Evolutionary conservation across 2,797 vertebrate genomes (phyloP), one percentile per base, ranked within the genome.

Genomic region (Cuniculus paca): DNA sequence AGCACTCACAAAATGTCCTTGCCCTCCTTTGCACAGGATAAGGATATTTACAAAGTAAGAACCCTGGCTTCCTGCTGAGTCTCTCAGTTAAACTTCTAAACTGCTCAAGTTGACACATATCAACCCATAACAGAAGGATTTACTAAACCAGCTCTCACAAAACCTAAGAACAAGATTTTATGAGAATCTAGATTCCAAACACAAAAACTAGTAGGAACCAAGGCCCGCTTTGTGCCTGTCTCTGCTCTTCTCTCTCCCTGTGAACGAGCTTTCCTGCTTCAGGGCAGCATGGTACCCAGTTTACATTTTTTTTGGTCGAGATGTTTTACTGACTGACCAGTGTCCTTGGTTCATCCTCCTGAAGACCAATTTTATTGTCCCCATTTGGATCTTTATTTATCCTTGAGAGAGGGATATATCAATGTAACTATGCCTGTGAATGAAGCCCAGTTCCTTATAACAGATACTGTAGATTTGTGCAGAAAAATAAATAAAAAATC

Each of bases 341-440:
- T 42, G 31, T 68, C 52, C 42, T 92, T 54, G 52, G 34, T 58
- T 90, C 63, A 80, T 85, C 85, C 42, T 91, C 68, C 88, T 80
- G 80, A 74, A 90, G 39, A 56, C 48, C 31, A 36, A 2, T 85
- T 91, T 87, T 82, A 48, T 77, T 61, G 50, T 60, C 70, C 45
- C 26, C 14, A 5, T 28, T n/a, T 72, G 19, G 61, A 52, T 60
- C 19, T 19, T n/a, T n/a, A 50, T 94, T 85, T 87, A 81, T 42
- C 31, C 2, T 36, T 28, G 24, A 10, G 8, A 36, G 6, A 28
- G 7, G 1, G 6, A 13, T 48, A 81, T 36, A 54, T 13, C 45
- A n/a, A 20, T 83, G 34, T 63, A 58, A 84, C 45, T 8, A 4
- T 68, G 54, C 1, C 28, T 61, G 4, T 77, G 56, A 60, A 34